Evolutionary conservation across 2,888 invertebrate genomes (phyloP), one percentile per base, ranked within the genome.

Genomic region (Drosophila hawaiiensis): DNA sequence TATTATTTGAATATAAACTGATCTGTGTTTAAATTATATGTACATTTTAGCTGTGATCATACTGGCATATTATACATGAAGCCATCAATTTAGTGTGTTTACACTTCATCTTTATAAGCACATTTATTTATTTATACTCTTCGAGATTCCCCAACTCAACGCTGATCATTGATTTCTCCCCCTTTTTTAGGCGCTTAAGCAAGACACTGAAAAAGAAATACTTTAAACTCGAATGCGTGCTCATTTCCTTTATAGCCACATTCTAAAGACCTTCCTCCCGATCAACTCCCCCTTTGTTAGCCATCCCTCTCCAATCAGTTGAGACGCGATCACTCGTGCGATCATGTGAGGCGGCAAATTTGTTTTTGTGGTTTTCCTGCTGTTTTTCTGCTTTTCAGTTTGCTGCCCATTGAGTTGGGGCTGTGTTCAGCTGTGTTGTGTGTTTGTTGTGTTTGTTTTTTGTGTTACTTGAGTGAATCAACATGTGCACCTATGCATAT

Each of bases 401-500:
- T 62, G 33, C 50, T 50, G 80, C 63, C 49, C 83, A 56, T n/a
- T 56, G 56, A 39, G 28, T 39, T 71, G 64, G 63, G 64, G 68
- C 73, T 67, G 67, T 49, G 49, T 54, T 47, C 62, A 52, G 29
- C 47, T 22, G 22, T 7, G 22, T 16, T 25, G 22, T 47, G 22
- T 22, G 43, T 47, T 62, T 54, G 39, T 52, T 72, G 55, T 62
- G 37, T 55, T 64, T 68, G 39, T 67, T 54, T 25, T 39, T 56
- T 28, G 65, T 65, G 76, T 82, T 82, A 77, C 85, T 80, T 83
- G 78, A 88, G 77, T 91, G 92, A 92, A 91, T 76, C 73, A 80
- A 89, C 92, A 92, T 92, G 93, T 91, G 93, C 93, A 93, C 92
- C 92, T 93, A 92, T 92, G 92, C 92, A 93, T 93, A 91, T 92